A percentile compares a stretch with the other conserved stretches of the same genome.
Evolutionary conservation across 2,888 invertebrate species (phyloP).

Genomic region (Aphodius sticticus): DNA sequence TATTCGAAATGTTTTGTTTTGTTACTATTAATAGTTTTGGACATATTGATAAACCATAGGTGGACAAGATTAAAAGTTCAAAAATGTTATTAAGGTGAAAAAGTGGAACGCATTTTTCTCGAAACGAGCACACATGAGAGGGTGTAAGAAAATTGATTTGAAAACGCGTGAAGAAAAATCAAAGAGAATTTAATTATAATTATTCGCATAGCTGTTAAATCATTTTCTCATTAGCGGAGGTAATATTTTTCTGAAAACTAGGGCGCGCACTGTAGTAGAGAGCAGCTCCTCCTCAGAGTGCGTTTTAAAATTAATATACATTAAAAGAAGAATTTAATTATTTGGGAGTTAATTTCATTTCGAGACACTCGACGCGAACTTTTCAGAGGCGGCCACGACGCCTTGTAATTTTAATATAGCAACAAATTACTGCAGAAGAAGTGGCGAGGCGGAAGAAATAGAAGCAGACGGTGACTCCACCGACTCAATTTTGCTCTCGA

Average conservation of each 20-base stretch:
- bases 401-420: neutral
- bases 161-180: neutral
- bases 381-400: neutral
- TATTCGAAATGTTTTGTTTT: no score
- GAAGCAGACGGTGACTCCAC: neutral
- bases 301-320: constrained; percentile 4
- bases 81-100: no score
- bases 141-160: neutral
- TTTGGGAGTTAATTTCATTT: constrained; percentile 31
- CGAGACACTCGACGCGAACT: constrained; percentile 25
- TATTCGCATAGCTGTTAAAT: neutral
- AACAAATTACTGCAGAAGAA: neutral
- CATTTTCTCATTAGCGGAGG: neutral
- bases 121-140: no score
- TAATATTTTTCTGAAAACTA: neutral
- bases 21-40: no score
- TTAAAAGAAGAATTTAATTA: constrained; percentile 33
- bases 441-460: neutral
- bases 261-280: neutral
- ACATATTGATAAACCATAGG: no score
- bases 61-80: no score
- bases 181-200: constrained; percentile 6
- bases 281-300: neutral
- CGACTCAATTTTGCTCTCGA: neutral
- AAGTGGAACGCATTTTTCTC: no score